Evolutionary conservation across 2,113 vertebrate genomes (phyloP), one percentile per base, ranked within the genome.

Genomic region (Dasyprocta punctata): DNA sequence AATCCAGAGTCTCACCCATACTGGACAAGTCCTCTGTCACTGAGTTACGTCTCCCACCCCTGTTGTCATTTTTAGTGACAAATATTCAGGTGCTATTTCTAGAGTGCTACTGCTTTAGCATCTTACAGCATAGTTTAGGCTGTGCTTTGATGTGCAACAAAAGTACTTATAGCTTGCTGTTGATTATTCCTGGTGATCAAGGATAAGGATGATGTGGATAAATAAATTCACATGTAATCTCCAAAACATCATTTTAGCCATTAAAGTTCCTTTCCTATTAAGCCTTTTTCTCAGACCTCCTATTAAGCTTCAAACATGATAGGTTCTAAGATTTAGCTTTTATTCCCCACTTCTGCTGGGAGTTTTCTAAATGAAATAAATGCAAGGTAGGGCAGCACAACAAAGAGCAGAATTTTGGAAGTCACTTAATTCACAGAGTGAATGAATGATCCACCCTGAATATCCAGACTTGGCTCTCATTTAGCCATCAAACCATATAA

Each of bases 241-340:
- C 71, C 78, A n/a, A 82, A 83, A 89, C 61, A 78, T 63, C 83
- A 82, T 89, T 93, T 84, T 94, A 82, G 71, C 85, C 69, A 86
- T 87, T 97, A 75, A 86, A 33, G 86, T 95, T 94, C 14, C 56
- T 77, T 94, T 94, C 73, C 92, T 73, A 44, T 49, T 54, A 77
- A 58, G n/a, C 16, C 30, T 49, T 91, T 81, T 81, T 60, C n/a
- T 67, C 22, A 63, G 41, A 41, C 65, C 28, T 94, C 54, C 41
- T 82, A 0, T 54, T 88, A 93, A 97, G 36, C 61, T 61, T 91
- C 69, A 63, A 11, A 90, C 44, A 14, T 94, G 89, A 89, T 4
- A 52, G 56, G 36, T 49, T 60, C 90, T 54, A 65, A 69, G 52
- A 83, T 44, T 92, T 84, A 58, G 58, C 49, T 61, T 94, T 94